Base-by-base conservation (phyloP, 30 jellyfish, hydroid and myxozoan species). In the Euphysa ruthae region DNA sequence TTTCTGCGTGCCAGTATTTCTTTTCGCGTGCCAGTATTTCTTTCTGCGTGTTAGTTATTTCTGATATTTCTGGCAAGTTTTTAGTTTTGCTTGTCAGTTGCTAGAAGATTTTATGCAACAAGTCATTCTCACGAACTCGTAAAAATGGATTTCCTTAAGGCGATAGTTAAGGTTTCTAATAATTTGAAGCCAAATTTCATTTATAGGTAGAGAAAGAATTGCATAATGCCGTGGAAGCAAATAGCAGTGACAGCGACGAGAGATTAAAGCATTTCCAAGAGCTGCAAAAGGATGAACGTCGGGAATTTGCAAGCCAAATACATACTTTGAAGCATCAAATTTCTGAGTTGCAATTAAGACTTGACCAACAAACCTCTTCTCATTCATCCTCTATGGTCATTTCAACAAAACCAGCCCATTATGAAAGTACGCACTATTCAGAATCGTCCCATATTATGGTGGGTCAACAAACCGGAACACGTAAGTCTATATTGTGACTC, bases 141-240 rank as follows among this genome's bases (percentile, higher is more conserved):
- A 14, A 14, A 0, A 52, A 28, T 52, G 12, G 30, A 12, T 52
- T 38, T 12, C 14, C 52, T 38, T 12, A 38, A 38, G n/a, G n/a
- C n/a, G n/a, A 8, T 38, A 8, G n/a, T 8, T n/a, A 8, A 8
- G 52, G n/a, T 8, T 8, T n/a, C n/a, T 38, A 8, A 38, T 38
- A 8, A 38, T n/a, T 38, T 12, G 12, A 38, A 8, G n/a, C 12
- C 52, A 38, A 38, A 38, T 8, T 8, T 38, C 12, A 30, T 18
- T 35, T 27, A 26, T 30, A 87, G 97, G 81, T 60, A 27, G 97
- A 87, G 57, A 43, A 66, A 35, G 97, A 87, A 22, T 74, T 87
- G 22, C 82, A 81, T 44, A 77, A 61, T 18, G 57, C 82, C 66
- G 44, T 81, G 51, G 76, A 62, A 44, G 25, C 75, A 38, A 91